phyloP scores from a whole-genome alignment of 2,888 invertebrate species.

The Rhagophthalmus giganteus region DNA sequence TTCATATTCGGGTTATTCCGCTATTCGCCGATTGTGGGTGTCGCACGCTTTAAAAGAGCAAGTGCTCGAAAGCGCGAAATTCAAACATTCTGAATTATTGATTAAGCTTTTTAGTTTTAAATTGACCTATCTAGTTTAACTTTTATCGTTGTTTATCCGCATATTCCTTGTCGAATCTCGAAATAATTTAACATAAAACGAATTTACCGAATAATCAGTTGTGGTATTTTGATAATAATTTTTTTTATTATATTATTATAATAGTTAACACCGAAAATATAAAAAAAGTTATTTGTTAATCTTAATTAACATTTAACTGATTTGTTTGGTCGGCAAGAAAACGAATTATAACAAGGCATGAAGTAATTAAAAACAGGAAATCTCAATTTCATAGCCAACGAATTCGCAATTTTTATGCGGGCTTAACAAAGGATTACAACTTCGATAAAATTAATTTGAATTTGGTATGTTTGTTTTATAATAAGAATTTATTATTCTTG shows the following conservation, averaged over 20 bases:
- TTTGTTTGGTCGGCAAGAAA: too few relatives aligned
- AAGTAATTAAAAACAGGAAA: not conserved
- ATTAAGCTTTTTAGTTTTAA: conserved; percentile 36
- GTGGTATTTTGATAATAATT: conserved; percentile 1
- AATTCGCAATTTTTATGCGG: not conserved
- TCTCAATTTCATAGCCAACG: not conserved
- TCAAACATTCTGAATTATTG: conserved; percentile 53
- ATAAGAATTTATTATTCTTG: not conserved
- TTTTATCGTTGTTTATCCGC: not conserved
- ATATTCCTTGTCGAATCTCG: too few relatives aligned
- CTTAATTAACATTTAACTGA: too few relatives aligned
- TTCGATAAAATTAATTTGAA: not conserved
- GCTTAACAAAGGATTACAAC: not conserved
- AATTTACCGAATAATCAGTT: too few relatives aligned
- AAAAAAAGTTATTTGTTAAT: conserved; percentile 1
- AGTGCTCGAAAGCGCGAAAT: conserved; percentile 47
- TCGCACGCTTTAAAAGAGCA: conserved; percentile 41
- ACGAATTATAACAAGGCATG: too few relatives aligned
- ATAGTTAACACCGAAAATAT: not conserved
- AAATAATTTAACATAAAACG: too few relatives aligned
- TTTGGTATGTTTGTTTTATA: not conserved
- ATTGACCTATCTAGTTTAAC: not conserved
- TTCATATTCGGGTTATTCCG: conserved; percentile 48
- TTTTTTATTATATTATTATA: too few relatives aligned
- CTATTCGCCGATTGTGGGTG: conserved; percentile 43